phyloP scores from a whole-genome alignment of 2,113 vertebrate genomes.

The Passer domesticus region DNA sequence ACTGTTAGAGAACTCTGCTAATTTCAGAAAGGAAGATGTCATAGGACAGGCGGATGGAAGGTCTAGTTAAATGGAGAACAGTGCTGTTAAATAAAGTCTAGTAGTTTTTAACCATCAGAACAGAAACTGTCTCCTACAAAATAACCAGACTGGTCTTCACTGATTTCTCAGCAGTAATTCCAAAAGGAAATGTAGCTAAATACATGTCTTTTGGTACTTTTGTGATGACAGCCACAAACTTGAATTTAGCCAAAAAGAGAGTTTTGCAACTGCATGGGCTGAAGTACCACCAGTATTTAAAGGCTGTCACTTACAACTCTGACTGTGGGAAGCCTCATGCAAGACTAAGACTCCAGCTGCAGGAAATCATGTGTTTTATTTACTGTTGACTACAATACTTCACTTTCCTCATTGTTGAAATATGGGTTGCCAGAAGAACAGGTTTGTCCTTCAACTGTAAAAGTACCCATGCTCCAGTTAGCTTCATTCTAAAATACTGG shows the following conservation, averaged over 20 bases:
- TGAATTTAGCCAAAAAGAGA: not conserved
- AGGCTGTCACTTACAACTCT: not conserved
- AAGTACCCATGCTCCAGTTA: not conserved
- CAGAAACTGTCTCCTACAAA: not conserved
- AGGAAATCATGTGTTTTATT: conserved; percentile 13
- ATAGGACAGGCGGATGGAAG: not conserved
- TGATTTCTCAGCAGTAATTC: not conserved
- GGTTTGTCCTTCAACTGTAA: not conserved
- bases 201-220: not conserved
- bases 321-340: not conserved
- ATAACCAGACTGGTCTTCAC: not conserved
- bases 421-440: not conserved
- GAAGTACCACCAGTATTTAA: not conserved
- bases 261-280: not conserved
- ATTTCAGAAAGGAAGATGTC: not conserved
- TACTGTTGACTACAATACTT: not conserved
- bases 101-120: not conserved
- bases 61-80: not conserved
- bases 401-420: not conserved
- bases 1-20: not conserved
- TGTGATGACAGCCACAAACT: not conserved
- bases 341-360: not conserved
- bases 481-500: not conserved
- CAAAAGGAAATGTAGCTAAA: not conserved
- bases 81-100: not conserved